Evolutionary conservation across 1,140 invertebrate species (phyloP), one percentile per base, ranked within the genome.

Genomic region (Episyrphus balteatus): DNA sequence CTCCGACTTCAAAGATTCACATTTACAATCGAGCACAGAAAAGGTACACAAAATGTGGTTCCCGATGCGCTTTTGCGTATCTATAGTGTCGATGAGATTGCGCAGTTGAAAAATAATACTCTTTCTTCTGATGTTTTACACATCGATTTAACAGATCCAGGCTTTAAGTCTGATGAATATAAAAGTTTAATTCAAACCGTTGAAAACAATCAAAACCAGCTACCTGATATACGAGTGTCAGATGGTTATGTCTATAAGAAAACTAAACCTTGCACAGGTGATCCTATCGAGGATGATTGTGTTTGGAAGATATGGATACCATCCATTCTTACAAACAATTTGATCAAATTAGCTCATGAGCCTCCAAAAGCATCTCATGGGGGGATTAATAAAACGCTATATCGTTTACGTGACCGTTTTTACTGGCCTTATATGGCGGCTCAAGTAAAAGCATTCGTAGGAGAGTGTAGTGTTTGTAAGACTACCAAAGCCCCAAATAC

Each of bases 191-290:
- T 44, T 5, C 8, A 40, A 11, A 12, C 33, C 3, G 7, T 41
- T 3, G 30, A 21, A 1, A 1, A 32, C 6, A 53, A 55, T 14
- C 21, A 49, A 17, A 19, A 14, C 6, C 36, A 34, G 17, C 34
- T 51, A 2, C 49, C 49, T 12, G 51, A 52, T 43, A 14, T 54
- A 1, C 49, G 30, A 14, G 19, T 55, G 31, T 13, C 33, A 11
- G 51, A 39, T 0, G 40, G 48, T 10, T 40, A 44, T 36, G 33
- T 48, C 0, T 55, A 52, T 14, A 55, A n/a, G n/a, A n/a, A n/a
- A n/a, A n/a, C n/a, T n/a, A n/a, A n/a, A n/a, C n/a, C n/a, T n/a
- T n/a, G n/a, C n/a, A n/a, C n/a, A n/a, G n/a, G n/a, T n/a, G n/a
- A n/a, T n/a, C n/a, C n/a, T n/a, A n/a, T n/a, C n/a, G n/a, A n/a